A percentile compares a stretch with the other conserved stretches of the same genome.
Conservation (phyloP, 2,113 vertebrate species). For the Grammomys dolichurus region DNA sequence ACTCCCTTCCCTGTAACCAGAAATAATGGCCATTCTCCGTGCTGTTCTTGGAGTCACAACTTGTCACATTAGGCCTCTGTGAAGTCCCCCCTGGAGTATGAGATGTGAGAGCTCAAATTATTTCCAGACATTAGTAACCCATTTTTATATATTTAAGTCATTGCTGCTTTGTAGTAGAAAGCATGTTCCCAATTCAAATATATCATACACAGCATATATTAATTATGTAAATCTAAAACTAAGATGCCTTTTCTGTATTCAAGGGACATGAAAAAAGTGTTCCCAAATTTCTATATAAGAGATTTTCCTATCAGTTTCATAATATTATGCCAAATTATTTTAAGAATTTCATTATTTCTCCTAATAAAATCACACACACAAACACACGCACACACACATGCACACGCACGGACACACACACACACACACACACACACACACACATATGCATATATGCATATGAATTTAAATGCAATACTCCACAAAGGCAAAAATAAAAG, state of each 20-base stretch:
- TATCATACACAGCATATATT: neutral
- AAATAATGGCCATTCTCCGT: neutral
- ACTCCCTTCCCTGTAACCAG: neutral
- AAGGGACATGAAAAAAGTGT: neutral
- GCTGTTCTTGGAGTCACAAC: neutral
- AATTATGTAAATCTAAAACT: slow-evolving; percentile 25
- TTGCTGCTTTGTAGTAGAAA: slow-evolving; percentile 5
- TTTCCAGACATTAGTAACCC: neutral
- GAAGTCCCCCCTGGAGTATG: neutral
- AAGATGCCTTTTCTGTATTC: neutral
- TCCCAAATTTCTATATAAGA: neutral
- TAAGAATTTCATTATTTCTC: slow-evolving; percentile 61
- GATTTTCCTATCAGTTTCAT: slow-evolving; percentile 49
- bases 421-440: too few species aligned
- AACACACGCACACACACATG: too few species aligned
- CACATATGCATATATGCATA: neutral
- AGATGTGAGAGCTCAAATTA: neutral
- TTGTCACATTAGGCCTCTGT: neutral
- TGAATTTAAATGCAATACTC: slow-evolving; percentile 63
- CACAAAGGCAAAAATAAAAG: slow-evolving; percentile 1
- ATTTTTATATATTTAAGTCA: neutral
- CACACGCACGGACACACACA: too few species aligned
- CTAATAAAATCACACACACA: slow-evolving; percentile 15
- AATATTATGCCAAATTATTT: slow-evolving; percentile 55
- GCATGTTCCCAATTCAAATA: neutral